Evolutionary conservation across 1,140 invertebrate species (phyloP).

Genomic region (Hetaerina americana): DNA sequence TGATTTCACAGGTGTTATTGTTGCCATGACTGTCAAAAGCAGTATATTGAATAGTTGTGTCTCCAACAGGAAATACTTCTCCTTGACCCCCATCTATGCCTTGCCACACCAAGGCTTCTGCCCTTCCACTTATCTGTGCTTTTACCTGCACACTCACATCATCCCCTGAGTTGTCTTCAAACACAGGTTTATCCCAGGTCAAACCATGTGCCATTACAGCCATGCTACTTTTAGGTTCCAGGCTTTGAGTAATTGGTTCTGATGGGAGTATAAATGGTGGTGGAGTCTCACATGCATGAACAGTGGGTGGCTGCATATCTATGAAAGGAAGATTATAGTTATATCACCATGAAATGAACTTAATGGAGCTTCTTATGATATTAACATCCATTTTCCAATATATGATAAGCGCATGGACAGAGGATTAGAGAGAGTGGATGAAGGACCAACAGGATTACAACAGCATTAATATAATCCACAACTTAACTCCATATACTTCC

Average conservation of each 20-base stretch:
- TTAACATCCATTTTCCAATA: no score
- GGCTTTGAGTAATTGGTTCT: not conserved
- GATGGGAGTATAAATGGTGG: not conserved
- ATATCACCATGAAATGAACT: no score
- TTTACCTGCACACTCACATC: slow-evolving; percentile 26
- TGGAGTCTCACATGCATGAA: not conserved
- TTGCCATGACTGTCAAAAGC: slow-evolving; percentile 46
- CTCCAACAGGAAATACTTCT: slow-evolving; percentile 39
- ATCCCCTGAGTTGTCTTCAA: slow-evolving; percentile 51
- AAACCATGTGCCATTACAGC: slow-evolving; percentile 21
- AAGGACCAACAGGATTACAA: no score
- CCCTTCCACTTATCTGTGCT: not conserved
- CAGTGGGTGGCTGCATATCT: not conserved
- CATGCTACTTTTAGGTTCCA: not conserved
- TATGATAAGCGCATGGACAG: no score
- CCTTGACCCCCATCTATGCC: slow-evolving; percentile 19
- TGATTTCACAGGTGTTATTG: slow-evolving; percentile 41
- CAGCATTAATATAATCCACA: no score
- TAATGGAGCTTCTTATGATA: no score
- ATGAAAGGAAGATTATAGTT: not conserved
- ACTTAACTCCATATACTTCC: no score
- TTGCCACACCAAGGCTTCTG: not conserved
- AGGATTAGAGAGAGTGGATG: no score
- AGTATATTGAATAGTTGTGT: slow-evolving; percentile 41
- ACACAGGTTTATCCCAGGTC: slow-evolving; percentile 50